A percentile compares a stretch with the other conserved stretches of the same genome.
phyloP scores from a whole-genome alignment of 2,797 vertebrate species.

The Otus scops region DNA sequence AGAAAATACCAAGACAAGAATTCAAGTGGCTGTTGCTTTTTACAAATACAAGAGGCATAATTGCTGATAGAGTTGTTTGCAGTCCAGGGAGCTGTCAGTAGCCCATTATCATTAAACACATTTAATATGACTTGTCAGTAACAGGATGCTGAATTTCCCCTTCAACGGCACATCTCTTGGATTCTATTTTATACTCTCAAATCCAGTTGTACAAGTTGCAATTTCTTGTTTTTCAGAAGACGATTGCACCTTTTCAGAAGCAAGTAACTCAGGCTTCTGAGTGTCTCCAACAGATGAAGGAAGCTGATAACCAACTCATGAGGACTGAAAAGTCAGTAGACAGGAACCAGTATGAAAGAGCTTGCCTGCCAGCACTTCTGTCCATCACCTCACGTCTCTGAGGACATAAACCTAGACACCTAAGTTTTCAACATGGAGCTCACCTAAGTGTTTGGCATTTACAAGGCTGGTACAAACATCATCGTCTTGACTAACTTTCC shows the following conservation, averaged over 20 bases:
- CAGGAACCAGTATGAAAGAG: background rate
- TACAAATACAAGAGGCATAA: background rate
- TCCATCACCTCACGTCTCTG: background rate
- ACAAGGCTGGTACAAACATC: background rate
- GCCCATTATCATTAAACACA: background rate
- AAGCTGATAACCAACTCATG: background rate
- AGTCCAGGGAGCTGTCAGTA: background rate
- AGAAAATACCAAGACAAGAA: background rate
- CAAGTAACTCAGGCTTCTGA: background rate
- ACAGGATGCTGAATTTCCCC: conserved; percentile 8
- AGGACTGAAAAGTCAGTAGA: background rate
- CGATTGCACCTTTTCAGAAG: background rate
- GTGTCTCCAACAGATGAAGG: background rate
- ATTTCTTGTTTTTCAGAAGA: background rate
- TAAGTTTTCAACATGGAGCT: background rate
- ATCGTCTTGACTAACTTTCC: background rate
- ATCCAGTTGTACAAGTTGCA: background rate
- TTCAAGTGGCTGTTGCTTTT: background rate
- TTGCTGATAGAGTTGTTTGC: background rate
- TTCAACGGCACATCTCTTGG: background rate
- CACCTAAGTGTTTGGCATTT: background rate
- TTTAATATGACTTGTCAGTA: conserved; percentile 18
- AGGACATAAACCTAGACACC: background rate
- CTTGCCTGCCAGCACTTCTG: background rate
- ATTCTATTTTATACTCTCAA: background rate